Evolutionary conservation across 2,797 vertebrate species (phyloP).

Genomic region (Micrastur ruficollis): DNA sequence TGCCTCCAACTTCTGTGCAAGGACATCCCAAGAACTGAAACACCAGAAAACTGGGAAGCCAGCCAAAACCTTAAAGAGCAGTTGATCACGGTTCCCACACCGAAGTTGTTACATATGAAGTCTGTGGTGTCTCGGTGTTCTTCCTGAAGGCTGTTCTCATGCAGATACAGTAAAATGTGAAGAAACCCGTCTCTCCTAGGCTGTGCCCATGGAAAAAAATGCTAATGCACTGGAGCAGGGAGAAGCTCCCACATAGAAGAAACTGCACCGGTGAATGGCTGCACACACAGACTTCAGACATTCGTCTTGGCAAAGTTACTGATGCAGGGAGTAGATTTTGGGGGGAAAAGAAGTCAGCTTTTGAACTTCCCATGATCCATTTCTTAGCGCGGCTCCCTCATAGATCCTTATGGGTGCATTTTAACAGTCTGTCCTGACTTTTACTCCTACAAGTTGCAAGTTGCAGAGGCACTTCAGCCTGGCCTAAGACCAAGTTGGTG

Average conservation of each 20-base stretch:
- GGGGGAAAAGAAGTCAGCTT: not conserved
- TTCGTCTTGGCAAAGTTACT: not conserved
- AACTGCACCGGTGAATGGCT: fast-evolving
- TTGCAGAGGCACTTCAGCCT: not conserved
- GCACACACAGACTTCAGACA: not conserved
- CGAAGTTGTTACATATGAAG: not conserved
- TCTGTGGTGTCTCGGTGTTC: not conserved
- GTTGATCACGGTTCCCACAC: slow-evolving; percentile 6
- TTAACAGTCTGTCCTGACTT: not conserved
- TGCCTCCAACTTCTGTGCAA: not conserved
- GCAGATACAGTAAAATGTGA: slow-evolving; percentile 10
- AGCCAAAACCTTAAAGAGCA: not conserved
- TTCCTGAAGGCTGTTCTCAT: slow-evolving; percentile 41
- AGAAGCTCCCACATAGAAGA: not conserved
- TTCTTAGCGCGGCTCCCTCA: not conserved
- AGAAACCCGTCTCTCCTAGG: slow-evolving; percentile 37
- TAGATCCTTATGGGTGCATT: not conserved
- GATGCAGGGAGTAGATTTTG: not conserved
- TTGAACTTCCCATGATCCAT: not conserved
- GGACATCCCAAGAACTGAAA: slow-evolving; percentile 1
- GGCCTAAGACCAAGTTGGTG: not conserved
- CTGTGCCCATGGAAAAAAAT: not conserved
- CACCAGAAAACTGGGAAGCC: not conserved
- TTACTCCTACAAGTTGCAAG: not conserved
- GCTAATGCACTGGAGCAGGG: not conserved